Conservation (phyloP, 2,797 vertebrate genomes). For the Cichlasoma orientale region DNA sequence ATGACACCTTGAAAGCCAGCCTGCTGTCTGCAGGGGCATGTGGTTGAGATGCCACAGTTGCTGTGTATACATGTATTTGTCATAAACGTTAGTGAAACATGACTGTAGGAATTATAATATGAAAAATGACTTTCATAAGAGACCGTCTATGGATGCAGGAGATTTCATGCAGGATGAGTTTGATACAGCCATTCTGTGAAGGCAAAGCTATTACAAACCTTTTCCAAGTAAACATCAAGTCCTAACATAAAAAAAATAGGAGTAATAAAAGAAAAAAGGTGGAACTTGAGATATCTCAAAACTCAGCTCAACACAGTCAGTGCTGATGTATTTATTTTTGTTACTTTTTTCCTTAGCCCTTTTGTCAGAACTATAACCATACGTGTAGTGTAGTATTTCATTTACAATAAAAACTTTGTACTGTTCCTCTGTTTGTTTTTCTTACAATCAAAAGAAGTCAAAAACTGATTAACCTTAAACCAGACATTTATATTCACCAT, state of each 20-base stretch:
- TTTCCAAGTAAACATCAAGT: slow-evolving; percentile 12
- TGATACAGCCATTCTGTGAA: slow-evolving; percentile 42
- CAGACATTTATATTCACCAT: not conserved
- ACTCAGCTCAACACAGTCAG: slow-evolving; percentile 33
- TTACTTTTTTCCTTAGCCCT: slow-evolving; percentile 60
- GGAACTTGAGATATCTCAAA: slow-evolving; percentile 14
- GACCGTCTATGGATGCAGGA: slow-evolving; percentile 16
- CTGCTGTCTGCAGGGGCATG: slow-evolving; percentile 12
- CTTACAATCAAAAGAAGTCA: not conserved
- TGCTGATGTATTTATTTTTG: slow-evolving; percentile 81
- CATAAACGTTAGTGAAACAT: slow-evolving; percentile 36
- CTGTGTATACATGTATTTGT: slow-evolving; percentile 35
- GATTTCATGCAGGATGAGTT: slow-evolving; percentile 41
- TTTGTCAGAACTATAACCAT: slow-evolving; percentile 67
- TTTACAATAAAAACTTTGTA: slow-evolving; percentile 83
- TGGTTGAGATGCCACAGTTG: slow-evolving; percentile 55
- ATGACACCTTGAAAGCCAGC: slow-evolving; percentile 45
- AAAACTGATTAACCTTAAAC: not conserved
- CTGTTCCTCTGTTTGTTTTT: not conserved
- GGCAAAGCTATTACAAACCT: slow-evolving; percentile 13
- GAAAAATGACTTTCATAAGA: slow-evolving; percentile 30
- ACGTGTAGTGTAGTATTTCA: slow-evolving; percentile 75
- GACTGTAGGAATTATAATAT: slow-evolving; percentile 33
- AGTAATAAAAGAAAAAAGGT: not conserved
- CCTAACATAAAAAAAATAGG: slow-evolving; percentile 17